These are phyloP conservation scores for Bombus turneri DNA, from an alignment of 1,140 invertebrate genomes.

Conservation along the genomic window DNA sequence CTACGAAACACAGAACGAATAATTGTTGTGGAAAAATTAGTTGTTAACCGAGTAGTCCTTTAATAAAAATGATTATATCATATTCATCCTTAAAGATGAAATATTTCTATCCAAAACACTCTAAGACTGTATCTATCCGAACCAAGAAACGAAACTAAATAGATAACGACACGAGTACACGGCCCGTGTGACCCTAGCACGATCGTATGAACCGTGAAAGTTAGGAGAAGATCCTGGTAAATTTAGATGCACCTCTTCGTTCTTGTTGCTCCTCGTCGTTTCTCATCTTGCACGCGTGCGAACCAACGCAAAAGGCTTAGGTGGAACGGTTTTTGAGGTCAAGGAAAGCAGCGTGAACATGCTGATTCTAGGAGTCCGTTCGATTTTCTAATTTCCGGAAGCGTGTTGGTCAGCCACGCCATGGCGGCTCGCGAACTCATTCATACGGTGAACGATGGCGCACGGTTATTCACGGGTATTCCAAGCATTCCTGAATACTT, in stretches of 20 bases:
- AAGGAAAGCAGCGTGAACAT: conserved; percentile 20
- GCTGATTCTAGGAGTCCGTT: background rate
- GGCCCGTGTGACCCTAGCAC: background rate
- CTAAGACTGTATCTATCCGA: too few relatives aligned
- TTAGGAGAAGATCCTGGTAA: background rate
- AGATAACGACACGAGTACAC: background rate
- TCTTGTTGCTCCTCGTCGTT: background rate
- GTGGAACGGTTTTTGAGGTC: conserved; percentile 14
- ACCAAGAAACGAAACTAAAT: too few relatives aligned
- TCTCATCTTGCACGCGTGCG: background rate
- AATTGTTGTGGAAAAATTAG: too few relatives aligned
- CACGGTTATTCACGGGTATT: background rate
- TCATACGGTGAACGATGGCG: background rate
- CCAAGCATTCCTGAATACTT: background rate
- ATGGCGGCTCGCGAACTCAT: background rate
- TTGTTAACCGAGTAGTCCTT: too few relatives aligned
- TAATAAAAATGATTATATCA: too few relatives aligned
- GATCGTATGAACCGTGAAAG: background rate
- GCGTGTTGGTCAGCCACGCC: background rate
- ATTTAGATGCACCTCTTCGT: background rate
- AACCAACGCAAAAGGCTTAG: background rate
- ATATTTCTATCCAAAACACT: too few relatives aligned
- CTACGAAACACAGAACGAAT: too few relatives aligned
- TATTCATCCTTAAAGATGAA: too few relatives aligned
- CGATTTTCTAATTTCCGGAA: conserved; percentile 62